A percentile compares a stretch with the other conserved stretches of the same genome.
Conservation (phyloP, 2,113 vertebrate species). For the Alaudala cheleensis region DNA sequence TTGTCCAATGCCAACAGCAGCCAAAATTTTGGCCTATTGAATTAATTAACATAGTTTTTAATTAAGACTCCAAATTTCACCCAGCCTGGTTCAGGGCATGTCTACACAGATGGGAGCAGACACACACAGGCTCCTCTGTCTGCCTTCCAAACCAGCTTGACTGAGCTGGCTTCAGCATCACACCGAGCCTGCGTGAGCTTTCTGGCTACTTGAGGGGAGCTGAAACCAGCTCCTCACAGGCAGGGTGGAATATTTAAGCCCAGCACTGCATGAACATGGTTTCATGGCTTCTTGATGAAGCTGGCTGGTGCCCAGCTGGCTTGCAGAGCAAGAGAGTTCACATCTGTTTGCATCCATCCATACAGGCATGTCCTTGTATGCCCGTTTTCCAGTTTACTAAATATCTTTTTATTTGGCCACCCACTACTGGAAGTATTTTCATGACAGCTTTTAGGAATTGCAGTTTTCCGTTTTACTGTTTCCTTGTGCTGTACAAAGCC, state of each 20-base stretch:
- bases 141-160: slow-evolving; percentile 5
- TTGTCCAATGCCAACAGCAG: not conserved
- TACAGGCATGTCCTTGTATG: not conserved
- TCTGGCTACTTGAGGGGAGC: not conserved
- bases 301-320: not conserved
- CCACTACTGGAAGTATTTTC: slow-evolving; percentile 15
- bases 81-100: slow-evolving; percentile 45
- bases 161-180: not conserved
- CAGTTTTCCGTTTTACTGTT: not conserved
- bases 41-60: slow-evolving; percentile 29
- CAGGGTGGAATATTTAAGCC: not conserved
- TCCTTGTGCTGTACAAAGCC: not conserved
- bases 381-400: slow-evolving; percentile 18
- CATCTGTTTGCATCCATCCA: slow-evolving; percentile 4
- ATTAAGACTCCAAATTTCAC: slow-evolving; percentile 20
- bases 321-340: not conserved
- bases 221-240: not conserved
- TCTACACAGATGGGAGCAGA: slow-evolving; percentile 48
- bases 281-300: not conserved
- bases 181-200: rapidly evolving
- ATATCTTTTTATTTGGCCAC: slow-evolving; percentile 14
- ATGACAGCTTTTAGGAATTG: not conserved
- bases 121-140: not conserved
- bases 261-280: not conserved
- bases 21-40: slow-evolving; percentile 8